Evolutionary conservation across 37 sponge, comb jelly and placozoan species (phyloP).

Genomic region (Corticium candelabrum): DNA sequence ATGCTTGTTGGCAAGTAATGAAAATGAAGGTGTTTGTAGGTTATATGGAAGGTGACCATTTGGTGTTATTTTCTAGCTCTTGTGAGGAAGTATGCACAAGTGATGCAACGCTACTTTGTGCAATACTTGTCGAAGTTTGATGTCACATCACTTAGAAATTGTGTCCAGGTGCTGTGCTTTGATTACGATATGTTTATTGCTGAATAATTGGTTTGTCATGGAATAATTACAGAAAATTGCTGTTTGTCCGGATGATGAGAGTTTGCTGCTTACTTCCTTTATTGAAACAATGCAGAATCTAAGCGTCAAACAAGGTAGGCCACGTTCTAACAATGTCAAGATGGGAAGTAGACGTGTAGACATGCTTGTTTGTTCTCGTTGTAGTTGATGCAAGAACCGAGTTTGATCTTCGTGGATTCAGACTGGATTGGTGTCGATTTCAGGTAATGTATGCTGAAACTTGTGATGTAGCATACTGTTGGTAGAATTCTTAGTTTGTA

Average conservation of each 20-base stretch:
- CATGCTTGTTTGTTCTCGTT: background rate
- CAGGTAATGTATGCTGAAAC: no score
- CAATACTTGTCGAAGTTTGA: constrained; percentile 70
- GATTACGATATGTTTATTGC: background rate
- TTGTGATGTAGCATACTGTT: no score
- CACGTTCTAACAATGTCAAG: no score
- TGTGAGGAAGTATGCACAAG: constrained; percentile 33
- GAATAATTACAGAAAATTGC: constrained; percentile 40
- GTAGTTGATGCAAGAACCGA: constrained; percentile 39
- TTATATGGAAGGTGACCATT: no score
- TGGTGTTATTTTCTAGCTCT: constrained; percentile 26
- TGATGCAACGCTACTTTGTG: constrained; percentile 65
- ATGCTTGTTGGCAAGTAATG: no score
- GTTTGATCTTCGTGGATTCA: constrained; percentile 69
- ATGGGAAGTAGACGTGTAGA: background rate
- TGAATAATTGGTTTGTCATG: background rate
- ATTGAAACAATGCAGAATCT: constrained; percentile 63
- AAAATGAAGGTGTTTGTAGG: no score
- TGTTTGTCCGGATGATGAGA: constrained; percentile 83
- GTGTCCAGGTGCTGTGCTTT: constrained; percentile 12
- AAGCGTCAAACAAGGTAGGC: constrained; percentile 44
- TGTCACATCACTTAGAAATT: constrained; percentile 50
- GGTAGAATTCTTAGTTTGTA: no score
- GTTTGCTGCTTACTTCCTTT: constrained; percentile 72
- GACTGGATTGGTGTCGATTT: constrained; percentile 92